Conservation (phyloP, 2,797 vertebrate species). For the Iguana delicatissima region DNA sequence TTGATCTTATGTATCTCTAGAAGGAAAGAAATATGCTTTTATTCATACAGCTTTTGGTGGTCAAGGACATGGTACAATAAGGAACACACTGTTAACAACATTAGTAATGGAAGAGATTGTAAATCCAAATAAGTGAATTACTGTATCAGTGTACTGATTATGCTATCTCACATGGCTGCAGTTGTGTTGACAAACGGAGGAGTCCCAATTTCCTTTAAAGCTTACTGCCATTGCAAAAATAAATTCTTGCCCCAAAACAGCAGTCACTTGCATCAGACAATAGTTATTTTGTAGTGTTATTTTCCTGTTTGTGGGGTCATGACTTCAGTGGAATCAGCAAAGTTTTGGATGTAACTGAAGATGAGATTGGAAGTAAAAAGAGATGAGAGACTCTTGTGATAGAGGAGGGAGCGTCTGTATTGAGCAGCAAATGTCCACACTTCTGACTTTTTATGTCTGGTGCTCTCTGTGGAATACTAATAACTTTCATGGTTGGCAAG, state of each 20-base stretch:
- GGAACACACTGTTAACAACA: background rate
- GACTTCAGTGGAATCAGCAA: conserved; percentile 8
- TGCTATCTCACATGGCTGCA: background rate
- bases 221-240: background rate
- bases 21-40: background rate
- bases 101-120: background rate
- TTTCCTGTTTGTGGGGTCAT: conserved; percentile 30
- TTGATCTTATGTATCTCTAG: too few species aligned
- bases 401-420: background rate
- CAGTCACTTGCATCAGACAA: background rate
- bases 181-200: background rate
- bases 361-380: background rate
- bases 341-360: conserved; percentile 23
- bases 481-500: conserved; percentile 36
- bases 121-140: background rate
- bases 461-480: conserved; percentile 52
- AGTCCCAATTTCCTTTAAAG: background rate
- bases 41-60: background rate
- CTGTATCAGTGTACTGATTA: background rate
- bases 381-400: conserved; percentile 6
- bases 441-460: conserved; percentile 24
- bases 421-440: background rate
- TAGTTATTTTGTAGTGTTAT: background rate
- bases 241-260: background rate
- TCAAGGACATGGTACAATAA: background rate